Base-by-base conservation (phyloP, 2,797 vertebrate species). In the Amblyopsis hoosieri region DNA sequence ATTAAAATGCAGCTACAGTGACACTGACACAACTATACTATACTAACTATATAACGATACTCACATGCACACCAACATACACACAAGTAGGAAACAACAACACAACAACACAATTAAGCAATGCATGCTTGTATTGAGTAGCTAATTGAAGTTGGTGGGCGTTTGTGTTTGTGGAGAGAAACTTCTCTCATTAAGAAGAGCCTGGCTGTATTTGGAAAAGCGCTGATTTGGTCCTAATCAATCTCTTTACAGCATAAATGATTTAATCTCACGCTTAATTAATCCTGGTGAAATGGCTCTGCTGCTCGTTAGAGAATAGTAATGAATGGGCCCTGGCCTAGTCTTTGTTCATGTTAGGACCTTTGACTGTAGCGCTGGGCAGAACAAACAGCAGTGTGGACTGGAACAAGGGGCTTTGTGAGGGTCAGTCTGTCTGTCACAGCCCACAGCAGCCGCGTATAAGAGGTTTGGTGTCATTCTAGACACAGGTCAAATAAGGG, bases 201-300 rank as follows among this genome's bases (percentile, higher is more conserved):
- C 14, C n/a, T 2, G 62, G 62, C 69, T 74, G 23, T 54, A 58
- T 64, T 69, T 76, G 62, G 80, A 82, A 3, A 60, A 62, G 75
- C 66, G 51, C 14, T 48, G 46, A 5, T 80, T 84, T 81, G 66
- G 74, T 77, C 64, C 76, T 54, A 77, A 89, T 91, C 85, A 82
- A 85, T 90, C 71, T 83, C 72, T 63, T 79, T 74, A 87, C 58
- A 48, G 69, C 72, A 66, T 84, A 86, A 89, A 79, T 87, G 81
- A 89, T 90, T 87, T 77, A 85, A 87, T 90, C 74, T 75, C 4
- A 52, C 67, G 72, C 67, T 78, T 85, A 88, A 91, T 88, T 82
- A 87, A 87, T 89, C 74, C 78, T 60, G 60, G 61, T 78, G 66
- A 85, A 87, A 81, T 72, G 55, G 75, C 70, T 72, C 70, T 60